Evolutionary conservation across 2,113 vertebrate species (phyloP).

Genomic region (Nicator chloris): DNA sequence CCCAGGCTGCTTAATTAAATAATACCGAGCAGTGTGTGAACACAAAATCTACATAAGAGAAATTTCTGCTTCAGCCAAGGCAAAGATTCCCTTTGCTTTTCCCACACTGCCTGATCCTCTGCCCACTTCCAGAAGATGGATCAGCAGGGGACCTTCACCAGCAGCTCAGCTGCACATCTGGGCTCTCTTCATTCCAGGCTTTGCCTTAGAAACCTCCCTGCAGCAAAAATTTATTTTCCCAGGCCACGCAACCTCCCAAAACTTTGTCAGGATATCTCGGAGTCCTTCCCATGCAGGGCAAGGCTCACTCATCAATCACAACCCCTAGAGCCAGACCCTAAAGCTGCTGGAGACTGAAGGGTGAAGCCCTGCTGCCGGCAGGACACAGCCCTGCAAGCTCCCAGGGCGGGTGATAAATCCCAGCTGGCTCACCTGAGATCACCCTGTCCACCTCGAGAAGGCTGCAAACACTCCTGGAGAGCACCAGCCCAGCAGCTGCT

Average conservation of each 20-base stretch:
- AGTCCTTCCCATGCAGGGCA: rapidly evolving
- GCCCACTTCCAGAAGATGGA: not conserved
- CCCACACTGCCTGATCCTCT: not conserved
- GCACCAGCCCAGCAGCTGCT: not conserved
- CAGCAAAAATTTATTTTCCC: not conserved
- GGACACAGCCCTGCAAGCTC: not conserved
- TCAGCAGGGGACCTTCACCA: not conserved
- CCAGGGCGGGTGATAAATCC: not conserved
- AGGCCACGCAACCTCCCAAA: not conserved
- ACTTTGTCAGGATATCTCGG: not conserved
- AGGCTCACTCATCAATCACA: not conserved
- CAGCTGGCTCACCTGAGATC: not conserved
- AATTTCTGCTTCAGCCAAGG: not conserved
- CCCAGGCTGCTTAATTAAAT: not conserved
- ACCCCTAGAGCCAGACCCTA: not conserved
- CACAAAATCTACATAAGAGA: not conserved
- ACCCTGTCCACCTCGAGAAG: rapidly evolving
- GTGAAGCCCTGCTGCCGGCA: not conserved
- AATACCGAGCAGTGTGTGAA: not conserved
- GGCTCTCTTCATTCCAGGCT: not conserved
- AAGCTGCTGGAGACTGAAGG: not conserved
- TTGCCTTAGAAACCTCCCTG: not conserved
- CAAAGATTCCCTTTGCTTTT: not conserved
- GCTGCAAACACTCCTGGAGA: not conserved
- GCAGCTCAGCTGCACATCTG: not conserved